Evolutionary conservation across 2,797 vertebrate genomes (phyloP).

Genomic region (Amphiprion clarkii): DNA sequence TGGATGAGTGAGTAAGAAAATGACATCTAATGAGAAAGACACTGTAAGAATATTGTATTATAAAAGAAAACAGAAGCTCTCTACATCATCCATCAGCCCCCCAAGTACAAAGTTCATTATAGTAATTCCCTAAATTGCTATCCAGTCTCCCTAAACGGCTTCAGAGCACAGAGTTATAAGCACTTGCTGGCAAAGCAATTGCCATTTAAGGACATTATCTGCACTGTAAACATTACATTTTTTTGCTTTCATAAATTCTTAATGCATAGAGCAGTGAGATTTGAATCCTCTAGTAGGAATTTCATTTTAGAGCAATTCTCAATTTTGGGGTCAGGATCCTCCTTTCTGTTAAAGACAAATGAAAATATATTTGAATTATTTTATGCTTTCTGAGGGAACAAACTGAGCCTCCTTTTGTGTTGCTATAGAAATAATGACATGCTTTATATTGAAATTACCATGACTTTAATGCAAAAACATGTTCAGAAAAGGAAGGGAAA

Average conservation of each 20-base stretch:
- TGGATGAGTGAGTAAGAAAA: neutral
- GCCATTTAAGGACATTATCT: constrained; percentile 11
- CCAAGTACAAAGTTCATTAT: constrained; percentile 28
- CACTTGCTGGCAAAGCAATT: constrained; percentile 12
- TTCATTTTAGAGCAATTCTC: neutral
- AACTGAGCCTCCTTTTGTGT: neutral
- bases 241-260: constrained; percentile 19
- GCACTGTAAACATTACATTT: constrained; percentile 5
- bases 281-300: neutral
- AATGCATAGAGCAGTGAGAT: neutral
- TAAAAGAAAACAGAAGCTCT: constrained; percentile 14
- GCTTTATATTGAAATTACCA: neutral
- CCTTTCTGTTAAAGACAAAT: neutral
- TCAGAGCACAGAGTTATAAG: constrained; percentile 12
- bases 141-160: constrained; percentile 3
- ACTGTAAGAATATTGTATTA: constrained; percentile 7
- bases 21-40: constrained; percentile 6
- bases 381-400: neutral
- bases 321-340: neutral
- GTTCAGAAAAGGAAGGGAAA: neutral
- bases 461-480: neutral
- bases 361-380: neutral
- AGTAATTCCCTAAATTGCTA: constrained; percentile 24
- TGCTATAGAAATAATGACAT: neutral
- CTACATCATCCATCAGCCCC: constrained; percentile 3